Base-by-base conservation (phyloP, 1,140 invertebrate species). In the Melipona quadrifasciata region DNA sequence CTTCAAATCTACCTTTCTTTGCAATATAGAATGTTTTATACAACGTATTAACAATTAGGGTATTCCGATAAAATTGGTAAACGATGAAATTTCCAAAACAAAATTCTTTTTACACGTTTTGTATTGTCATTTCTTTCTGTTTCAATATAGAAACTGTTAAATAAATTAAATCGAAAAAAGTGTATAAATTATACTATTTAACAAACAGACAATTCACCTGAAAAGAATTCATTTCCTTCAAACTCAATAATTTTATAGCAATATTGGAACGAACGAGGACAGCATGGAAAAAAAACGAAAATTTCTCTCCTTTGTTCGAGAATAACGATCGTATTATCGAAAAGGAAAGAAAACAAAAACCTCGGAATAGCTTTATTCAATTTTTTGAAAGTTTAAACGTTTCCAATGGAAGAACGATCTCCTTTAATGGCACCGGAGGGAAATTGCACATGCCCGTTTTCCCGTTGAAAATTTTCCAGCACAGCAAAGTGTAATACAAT, bases 381-480 rank as follows among this genome's bases (percentile, higher is more conserved):
- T 72, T 19, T 61, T 71, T 51, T 68, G 47, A 6, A 72, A 55
- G n/a, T 73, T 73, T 21, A 31, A 73, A 73, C 70, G 47, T 51
- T 53, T 72, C 39, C 14, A 10, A 21, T 27, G 16, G 47, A 51
- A n/a, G n/a, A 21, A n/a, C 8, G 71, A 73, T 55, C 71, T 53
- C 47, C n/a, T 53, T 73, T 53, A 31, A 73, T 19, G 11, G n/a
- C 47, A 53, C 47, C 47, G 12, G 19, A 21, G 47, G 71, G 47
- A 73, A 73, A 53, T 73, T 31, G 71, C n/a, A 53, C n/a, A 27
- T 24, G 34, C 16, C n/a, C 31, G 64, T 39, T n/a, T n/a, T 39
- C 24, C 39, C 68, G n/a, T 53, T 31, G 70, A 81, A 81, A 73
- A 31, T 81, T 73, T 47, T 64, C 55, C 4, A 51, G 55, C 68